Base-by-base conservation (phyloP, 2,113 vertebrate genomes). In the Leucosticte australis region DNA sequence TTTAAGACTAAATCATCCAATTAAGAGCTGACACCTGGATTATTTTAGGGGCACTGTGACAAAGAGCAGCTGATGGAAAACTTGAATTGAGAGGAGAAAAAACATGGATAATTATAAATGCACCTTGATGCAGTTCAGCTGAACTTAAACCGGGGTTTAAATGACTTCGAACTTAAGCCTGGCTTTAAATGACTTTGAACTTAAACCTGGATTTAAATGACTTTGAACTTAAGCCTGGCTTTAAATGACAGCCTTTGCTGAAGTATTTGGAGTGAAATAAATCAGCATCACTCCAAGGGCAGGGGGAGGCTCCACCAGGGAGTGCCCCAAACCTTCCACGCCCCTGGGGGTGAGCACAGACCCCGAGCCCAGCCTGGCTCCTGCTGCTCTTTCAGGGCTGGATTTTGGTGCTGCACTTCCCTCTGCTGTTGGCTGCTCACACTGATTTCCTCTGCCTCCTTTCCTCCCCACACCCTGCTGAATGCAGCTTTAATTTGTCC, bases 361-460 rank as follows among this genome's bases (percentile, higher is more conserved):
- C 33, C 59, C 46, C 19, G 6, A 6, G n/a, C 63, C 0, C 1
- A 22, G 74, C 0, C 24, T 26, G 7, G 44, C 12, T 13, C 14
- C 41, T 52, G 44, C 44, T 64, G 87, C 73, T 14, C 27, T 22
- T 56, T 17, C 68, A 2, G 5, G 21, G 56, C 60, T 90, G 33
- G 53, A 92, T 91, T 71, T 76, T 96, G 95, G 67, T 96, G 87
- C 92, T 96, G 90, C 90, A 73, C 96, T 96, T 87, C 97, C 96
- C 97, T 96, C 98, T 98, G 82, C 87, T 95, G 97, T 97, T 89
- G 75, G 90, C 49, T 94, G 71, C 4, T 33, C 42, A 68, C 12
- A 89, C 56, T 90, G 90, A n/a, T 81, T 69, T 78, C 41, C 71
- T 78, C 80, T 35, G 64, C 37, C 35, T 24, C 19, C 1, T 4